Evolutionary conservation across 2,113 vertebrate genomes (phyloP), one percentile per base, ranked within the genome.

Genomic region (Antigone vipio): DNA sequence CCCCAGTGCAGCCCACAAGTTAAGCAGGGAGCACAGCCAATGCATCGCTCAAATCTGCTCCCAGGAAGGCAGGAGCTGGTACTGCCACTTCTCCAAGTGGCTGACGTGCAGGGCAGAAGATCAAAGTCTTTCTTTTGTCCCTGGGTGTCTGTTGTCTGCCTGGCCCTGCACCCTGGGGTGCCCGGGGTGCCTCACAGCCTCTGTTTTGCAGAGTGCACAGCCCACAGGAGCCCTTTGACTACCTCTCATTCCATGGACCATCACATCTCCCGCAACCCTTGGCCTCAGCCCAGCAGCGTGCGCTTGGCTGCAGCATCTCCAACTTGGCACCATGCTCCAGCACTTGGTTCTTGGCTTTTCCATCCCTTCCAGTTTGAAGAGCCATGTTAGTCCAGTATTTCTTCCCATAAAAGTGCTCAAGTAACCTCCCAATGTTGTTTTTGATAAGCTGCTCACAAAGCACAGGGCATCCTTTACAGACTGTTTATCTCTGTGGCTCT

Each of bases 1-100:
- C 24, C 8, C n/a, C 2, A 0, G 23, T 30, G 30, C 66, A 83
- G 30, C 4, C 18, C 14, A 11, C 1, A 23, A 75, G 38, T 4
- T 63, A n/a, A 63, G 19, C 40, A 52, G 49, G 47, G 34, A 84
- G 34, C 34, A 55, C 22, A 75, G 45, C 9, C 17, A 35, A 26
- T 5, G 14, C 7, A 34, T 29, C 5, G 1, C 45, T 84, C 63
- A 59, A n/a, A 84, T 47, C 52, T 35, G 34, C 50, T 44, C 34
- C 63, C 35, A 74, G 64, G 47, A 92, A 58, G 55, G 64, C 50
- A 55, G 58, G 30, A 85, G 52, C 56, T 95, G 75, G 62, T 42
- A 38, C 69, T 32, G 78, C 20, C 50, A 12, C 19, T 92, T 56
- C 63, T 85, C 26, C 9, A 5, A 23, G 60, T 34, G 4, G 67